Percentiles rank a stretch among this genome's conserved stretches.
These are phyloP conservation scores for Acrobasis suavella DNA, from an alignment of 2,888 invertebrate species.

Conservation along the genomic window DNA sequence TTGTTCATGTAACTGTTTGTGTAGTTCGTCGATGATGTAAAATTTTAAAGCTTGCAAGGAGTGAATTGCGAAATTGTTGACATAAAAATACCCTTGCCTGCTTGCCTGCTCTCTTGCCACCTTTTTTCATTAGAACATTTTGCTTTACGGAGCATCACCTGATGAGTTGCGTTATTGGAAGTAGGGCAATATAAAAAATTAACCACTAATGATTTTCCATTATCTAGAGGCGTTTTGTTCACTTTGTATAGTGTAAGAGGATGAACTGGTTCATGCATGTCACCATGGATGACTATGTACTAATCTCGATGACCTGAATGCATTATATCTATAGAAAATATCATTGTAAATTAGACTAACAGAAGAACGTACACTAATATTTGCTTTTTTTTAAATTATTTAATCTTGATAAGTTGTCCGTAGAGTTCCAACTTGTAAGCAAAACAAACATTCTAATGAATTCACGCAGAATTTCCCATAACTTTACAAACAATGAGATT, in stretches of 20 bases:
- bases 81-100: no score
- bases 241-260: not conserved
- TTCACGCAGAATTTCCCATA: constrained; percentile 46
- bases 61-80: no score
- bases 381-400: no score
- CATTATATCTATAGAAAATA: no score
- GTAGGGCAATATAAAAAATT: constrained; percentile 41
- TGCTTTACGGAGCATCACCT: not conserved
- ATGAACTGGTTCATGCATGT: not conserved
- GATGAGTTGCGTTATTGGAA: constrained; percentile 46
- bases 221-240: not conserved
- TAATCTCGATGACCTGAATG: no score
- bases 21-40: no score
- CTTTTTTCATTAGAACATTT: not conserved
- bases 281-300: not conserved
- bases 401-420: no score
- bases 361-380: no score
- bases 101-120: no score
- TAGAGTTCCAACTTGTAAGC: constrained; percentile 31
- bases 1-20: no score
- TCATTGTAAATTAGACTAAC: no score
- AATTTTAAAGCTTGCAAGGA: no score
- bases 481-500: constrained; percentile 40
- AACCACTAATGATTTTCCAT: constrained; percentile 11
- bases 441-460: constrained; percentile 47